Percentiles rank a stretch among this genome's conserved stretches.
Evolutionary conservation across 2,888 invertebrate genomes (phyloP).

Genomic region (Drosophila nr. medialis): DNA sequence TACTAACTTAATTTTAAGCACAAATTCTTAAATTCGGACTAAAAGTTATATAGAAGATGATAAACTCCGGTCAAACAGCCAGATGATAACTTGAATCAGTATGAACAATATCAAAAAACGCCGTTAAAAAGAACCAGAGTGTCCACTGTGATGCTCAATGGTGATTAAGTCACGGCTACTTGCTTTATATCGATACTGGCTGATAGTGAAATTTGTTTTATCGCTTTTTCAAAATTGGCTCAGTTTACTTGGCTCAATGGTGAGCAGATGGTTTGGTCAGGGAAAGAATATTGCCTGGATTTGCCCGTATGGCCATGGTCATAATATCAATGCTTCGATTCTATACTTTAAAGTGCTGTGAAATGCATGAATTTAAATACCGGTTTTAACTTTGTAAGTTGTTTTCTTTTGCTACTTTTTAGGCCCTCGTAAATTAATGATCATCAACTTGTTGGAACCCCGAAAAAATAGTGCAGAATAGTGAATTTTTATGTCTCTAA

Average conservation of each 20-base stretch:
- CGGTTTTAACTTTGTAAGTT: not conserved
- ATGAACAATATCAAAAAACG: not conserved
- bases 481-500: not conserved
- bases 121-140: slow-evolving; percentile 32
- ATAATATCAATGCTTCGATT: not conserved
- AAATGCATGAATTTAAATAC: not conserved
- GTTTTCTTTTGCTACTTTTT: not conserved
- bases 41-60: not conserved
- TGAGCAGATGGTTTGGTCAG: not conserved
- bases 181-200: not conserved
- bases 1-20: not conserved
- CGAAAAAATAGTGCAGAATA: too few relatives aligned
- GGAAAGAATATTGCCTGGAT: not conserved
- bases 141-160: slow-evolving; percentile 69
- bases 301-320: not conserved
- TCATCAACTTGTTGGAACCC: too few relatives aligned
- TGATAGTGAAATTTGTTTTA: not conserved
- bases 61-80: not conserved
- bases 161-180: not conserved
- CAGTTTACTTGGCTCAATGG: not conserved
- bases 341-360: not conserved
- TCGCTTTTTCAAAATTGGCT: not conserved
- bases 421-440: too few relatives aligned
- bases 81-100: not conserved
- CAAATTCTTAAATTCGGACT: not conserved